Percentiles rank a stretch among this genome's conserved stretches.
Conservation (phyloP, 1,140 invertebrate species). For the Drosophila ananassae region DNA sequence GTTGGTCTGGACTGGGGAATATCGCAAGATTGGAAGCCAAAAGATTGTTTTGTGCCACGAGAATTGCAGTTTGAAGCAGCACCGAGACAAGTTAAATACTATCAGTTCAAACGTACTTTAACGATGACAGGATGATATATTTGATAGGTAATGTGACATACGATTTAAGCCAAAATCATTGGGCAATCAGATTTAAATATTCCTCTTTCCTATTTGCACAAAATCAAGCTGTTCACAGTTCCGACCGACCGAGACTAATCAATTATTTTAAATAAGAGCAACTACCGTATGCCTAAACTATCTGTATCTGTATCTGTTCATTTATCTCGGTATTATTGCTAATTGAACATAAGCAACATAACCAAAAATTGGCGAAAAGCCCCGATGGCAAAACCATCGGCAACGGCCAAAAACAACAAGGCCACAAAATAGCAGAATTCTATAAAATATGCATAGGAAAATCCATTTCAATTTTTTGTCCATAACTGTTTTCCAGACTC, state of each 20-base stretch:
- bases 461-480: constrained; percentile 37
- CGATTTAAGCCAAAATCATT: not conserved
- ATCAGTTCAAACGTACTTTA: constrained; percentile 17
- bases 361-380: constrained; percentile 22
- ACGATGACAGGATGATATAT: not conserved
- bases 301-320: not conserved
- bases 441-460: constrained; percentile 52
- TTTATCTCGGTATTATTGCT: constrained; percentile 3
- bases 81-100: constrained; percentile 29
- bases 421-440: constrained; percentile 35
- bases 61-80: constrained; percentile 39
- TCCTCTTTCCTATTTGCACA: constrained; percentile 11
- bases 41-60: constrained; percentile 46
- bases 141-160: not conserved
- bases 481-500: constrained; percentile 51
- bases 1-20: too few species aligned
- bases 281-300: constrained; percentile 10
- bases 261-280: constrained; percentile 40
- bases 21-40: constrained; percentile 21
- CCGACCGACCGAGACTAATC: constrained; percentile 18
- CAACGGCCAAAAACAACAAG: not conserved
- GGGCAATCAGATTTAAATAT: not conserved
- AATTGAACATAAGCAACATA: constrained; percentile 47
- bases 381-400: constrained; percentile 3
- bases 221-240: not conserved